Evolutionary conservation across 1,140 invertebrate genomes (phyloP), one percentile per base, ranked within the genome.

Genomic region (Halyomorpha halys): DNA sequence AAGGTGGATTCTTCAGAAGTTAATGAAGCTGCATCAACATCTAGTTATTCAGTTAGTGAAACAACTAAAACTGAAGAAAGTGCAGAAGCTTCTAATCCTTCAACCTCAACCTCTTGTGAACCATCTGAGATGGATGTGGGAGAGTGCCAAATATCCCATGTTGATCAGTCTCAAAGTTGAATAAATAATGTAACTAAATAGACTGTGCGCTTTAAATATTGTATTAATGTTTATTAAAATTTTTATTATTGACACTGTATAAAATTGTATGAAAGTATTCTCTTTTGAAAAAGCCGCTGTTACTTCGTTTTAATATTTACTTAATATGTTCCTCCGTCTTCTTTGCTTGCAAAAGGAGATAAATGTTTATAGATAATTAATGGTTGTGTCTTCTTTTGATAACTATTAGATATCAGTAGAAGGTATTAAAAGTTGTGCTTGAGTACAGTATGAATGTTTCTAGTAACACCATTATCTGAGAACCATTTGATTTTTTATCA

Each of bases 61-160:
- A 53, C 45, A 2, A n/a, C 16, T n/a, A 44, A 51, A 16, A 14
- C 62, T 59, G 15, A 23, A 18, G 63, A 64, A 18, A 19, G 30
- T 59, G 27, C 11, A 14, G 51, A 39, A 44, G n/a, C 3, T 30
- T 23, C 18, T 30, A 44, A 53, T 16, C 19, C 23, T 16, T 44
- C 63, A 14, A 59, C 25, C 8, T 30, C 44, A 47, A 27, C 39
- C 2, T 30, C 44, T 9, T 19, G 34, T 15, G 34, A 63, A 51
- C 30, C 62, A 44, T 21, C 19, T 49, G 45, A 53, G 9, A 56
- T 64, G 63, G 63, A 64, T 14, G 53, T 64, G 14, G 63, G 47
- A 8, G 51, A 64, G 53, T 59, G 63, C 34, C 53, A 59, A 64
- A 34, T 54, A 14, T 59, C 63, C 8, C 18, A 44, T 11, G 49